Evolutionary conservation across 1,140 invertebrate genomes (phyloP).

Genomic region (Hyles euphorbiae): DNA sequence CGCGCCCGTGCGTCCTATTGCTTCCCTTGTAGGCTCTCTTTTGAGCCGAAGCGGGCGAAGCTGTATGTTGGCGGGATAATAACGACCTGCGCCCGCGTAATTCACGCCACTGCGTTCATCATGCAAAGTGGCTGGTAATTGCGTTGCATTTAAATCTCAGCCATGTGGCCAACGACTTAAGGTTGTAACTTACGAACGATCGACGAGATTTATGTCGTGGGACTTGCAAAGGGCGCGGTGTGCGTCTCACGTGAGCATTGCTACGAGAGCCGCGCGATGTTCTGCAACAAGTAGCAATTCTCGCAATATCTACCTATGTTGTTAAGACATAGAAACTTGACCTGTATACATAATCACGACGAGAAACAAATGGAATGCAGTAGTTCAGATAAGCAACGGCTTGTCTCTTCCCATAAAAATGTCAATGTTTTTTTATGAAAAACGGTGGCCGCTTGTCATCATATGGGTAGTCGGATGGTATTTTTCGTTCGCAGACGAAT

Average conservation of each 20-base stretch:
- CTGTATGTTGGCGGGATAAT: conserved; percentile 32
- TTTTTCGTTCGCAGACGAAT: too few relatives aligned
- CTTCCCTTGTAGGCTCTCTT: conserved; percentile 5
- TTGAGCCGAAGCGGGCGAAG: not conserved
- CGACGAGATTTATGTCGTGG: not conserved
- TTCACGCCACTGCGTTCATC: conserved; percentile 67
- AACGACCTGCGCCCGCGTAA: conserved; percentile 67
- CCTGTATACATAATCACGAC: too few relatives aligned
- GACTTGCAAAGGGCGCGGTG: too few relatives aligned
- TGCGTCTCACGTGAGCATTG: too few relatives aligned
- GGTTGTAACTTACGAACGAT: not conserved
- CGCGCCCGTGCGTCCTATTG: conserved; percentile 4
- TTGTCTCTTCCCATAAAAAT: too few relatives aligned
- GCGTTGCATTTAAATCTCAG: not conserved
- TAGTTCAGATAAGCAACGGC: too few relatives aligned
- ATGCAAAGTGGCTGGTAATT: conserved; percentile 50
- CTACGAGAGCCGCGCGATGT: too few relatives aligned
- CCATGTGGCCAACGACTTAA: not conserved
- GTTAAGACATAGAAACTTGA: too few relatives aligned
- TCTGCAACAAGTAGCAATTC: not conserved
- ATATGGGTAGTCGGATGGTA: too few relatives aligned
- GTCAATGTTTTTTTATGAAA: too few relatives aligned
- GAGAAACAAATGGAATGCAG: too few relatives aligned
- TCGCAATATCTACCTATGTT: not conserved
- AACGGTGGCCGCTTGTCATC: too few relatives aligned